Percentiles rank a stretch among this genome's conserved stretches.
These are phyloP conservation scores for Remorina albescens DNA, from an alignment of 2,797 vertebrate species.

Conservation along the genomic window DNA sequence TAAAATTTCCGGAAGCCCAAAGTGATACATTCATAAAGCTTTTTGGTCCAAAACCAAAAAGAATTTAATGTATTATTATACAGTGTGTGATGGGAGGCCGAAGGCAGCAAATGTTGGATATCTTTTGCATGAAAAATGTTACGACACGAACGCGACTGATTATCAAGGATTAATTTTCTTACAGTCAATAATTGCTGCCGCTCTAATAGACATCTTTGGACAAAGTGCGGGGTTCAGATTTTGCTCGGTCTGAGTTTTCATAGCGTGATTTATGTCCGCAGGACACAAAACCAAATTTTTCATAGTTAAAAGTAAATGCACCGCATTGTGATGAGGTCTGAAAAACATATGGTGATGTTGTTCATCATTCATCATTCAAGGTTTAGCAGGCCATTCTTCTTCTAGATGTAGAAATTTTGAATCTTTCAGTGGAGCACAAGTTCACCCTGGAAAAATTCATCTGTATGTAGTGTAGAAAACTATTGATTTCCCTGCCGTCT, in stretches of 20 bases:
- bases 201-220: neutral
- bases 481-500: conserved; percentile 80
- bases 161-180: neutral
- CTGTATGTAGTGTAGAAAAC: conserved; percentile 72
- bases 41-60: neutral
- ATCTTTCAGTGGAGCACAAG: conserved; percentile 61
- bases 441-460: conserved; percentile 65
- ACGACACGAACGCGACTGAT: too few species aligned
- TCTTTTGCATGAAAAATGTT: conserved; percentile 6
- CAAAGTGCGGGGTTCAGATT: neutral
- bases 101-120: neutral
- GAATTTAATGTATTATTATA: neutral
- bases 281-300: neutral
- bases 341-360: conserved; percentile 34
- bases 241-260: neutral
- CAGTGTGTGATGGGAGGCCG: neutral
- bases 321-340: conserved; percentile 5
- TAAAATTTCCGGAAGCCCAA: neutral
- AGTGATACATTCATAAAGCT: neutral
- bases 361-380: conserved; percentile 60
- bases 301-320: conserved; percentile 18
- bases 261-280: neutral
- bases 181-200: too few species aligned
- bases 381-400: conserved; percentile 58
- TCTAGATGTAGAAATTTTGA: conserved; percentile 58